phyloP scores from a whole-genome alignment of 1,140 invertebrate genomes.

The Bactericera cockerelli region DNA sequence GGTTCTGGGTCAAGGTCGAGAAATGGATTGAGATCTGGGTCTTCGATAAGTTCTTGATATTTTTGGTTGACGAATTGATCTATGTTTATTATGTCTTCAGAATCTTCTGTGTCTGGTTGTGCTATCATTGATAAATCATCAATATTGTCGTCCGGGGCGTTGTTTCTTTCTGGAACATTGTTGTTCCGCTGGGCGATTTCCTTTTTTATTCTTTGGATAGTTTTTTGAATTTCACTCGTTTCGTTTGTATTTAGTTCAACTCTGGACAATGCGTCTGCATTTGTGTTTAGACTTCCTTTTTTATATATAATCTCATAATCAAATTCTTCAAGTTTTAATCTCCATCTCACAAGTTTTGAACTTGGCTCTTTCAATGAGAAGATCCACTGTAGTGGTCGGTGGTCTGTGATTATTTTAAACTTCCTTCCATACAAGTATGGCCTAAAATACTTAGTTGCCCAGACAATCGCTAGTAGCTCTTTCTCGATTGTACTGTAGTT shows the following conservation, averaged over 20 bases:
- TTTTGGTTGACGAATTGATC: no score
- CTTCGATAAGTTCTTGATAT: no score
- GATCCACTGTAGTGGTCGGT: conserved; percentile 28
- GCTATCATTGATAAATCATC: no score
- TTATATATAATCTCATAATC: conserved; percentile 17
- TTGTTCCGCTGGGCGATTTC: no score
- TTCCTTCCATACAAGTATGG: conserved; percentile 27
- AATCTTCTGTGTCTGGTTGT: no score
- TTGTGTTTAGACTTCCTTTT: conserved; percentile 21
- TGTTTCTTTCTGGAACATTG: no score
- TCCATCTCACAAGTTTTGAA: conserved; percentile 16
- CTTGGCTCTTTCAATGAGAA: conserved; percentile 25
- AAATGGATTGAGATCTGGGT: no score
- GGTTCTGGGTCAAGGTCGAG: no score
- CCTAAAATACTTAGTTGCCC: conserved; percentile 27
- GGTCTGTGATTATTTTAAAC: conserved; percentile 31
- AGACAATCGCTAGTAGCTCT: conserved; percentile 26
- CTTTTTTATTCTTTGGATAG: no score
- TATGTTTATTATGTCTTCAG: no score
- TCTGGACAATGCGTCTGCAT: conserved; percentile 18
- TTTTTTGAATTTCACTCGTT: no score
- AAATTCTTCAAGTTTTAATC: conserved; percentile 15
- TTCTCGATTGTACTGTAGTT: conserved; percentile 23
- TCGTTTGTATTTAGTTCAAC: conserved; percentile 16
- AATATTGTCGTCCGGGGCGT: no score